These are phyloP conservation scores for Crotalus helleri DNA, from an alignment of 2,113 vertebrate species.

Conservation along the genomic window DNA sequence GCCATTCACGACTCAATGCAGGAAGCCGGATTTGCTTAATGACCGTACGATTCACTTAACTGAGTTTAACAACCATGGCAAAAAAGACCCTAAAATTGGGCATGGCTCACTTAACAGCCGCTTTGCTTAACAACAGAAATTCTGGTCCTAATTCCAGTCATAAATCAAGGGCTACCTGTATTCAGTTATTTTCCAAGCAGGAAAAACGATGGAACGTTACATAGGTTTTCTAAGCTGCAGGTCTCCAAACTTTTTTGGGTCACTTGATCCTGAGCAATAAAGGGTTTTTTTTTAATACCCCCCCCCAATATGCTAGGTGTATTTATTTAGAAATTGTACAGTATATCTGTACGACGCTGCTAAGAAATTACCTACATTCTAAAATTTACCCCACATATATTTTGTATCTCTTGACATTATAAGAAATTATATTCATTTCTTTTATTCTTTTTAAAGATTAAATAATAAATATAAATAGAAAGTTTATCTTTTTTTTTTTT, in stretches of 20 bases:
- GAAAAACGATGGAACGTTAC: neutral
- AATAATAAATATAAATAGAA: neutral
- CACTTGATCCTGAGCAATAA: neutral
- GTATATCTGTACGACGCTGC: neutral
- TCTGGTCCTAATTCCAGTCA: neutral
- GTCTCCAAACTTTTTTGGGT: neutral
- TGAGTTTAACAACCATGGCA: neutral
- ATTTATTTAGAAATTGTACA: neutral
- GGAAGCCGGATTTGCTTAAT: neutral
- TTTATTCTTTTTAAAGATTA: neutral
- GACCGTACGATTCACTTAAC: neutral
- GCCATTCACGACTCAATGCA: accelerated
- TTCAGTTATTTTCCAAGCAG: neutral
- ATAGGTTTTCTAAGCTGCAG: neutral
- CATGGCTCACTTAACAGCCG: neutral
- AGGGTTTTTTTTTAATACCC: neutral
- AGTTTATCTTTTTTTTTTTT: neutral
- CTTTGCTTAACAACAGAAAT: too few relatives aligned
- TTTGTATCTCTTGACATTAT: neutral
- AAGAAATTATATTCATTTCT: neutral
- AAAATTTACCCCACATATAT: neutral
- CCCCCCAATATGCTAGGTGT: neutral
- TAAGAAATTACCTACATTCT: neutral
- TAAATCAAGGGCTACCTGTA: neutral
- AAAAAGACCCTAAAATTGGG: neutral